phyloP scores from a whole-genome alignment of 2,113 vertebrate species.

The Takifugu flavidus region DNA sequence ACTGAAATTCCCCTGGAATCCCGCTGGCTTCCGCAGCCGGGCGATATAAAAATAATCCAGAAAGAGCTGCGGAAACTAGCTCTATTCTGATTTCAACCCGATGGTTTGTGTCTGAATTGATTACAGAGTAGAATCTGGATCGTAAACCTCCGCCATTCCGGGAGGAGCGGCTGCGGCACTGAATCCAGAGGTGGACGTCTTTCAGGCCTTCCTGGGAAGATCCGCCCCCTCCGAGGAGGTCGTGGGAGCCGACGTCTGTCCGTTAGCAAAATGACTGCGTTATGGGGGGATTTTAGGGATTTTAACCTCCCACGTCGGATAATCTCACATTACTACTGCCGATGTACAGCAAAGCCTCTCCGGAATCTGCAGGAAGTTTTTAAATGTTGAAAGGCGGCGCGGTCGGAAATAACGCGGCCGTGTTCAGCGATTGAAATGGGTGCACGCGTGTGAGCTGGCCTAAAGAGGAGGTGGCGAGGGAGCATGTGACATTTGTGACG shows the following conservation, averaged over 20 bases:
- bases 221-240: neutral
- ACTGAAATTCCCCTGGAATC: constrained; percentile 15
- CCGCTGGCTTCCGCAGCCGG: constrained; percentile 3
- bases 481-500: neutral
- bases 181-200: neutral
- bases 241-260: no score
- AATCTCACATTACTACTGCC: no score
- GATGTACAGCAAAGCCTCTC: neutral
- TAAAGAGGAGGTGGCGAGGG: constrained; percentile 1
- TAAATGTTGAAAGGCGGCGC: neutral
- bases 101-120: constrained; percentile 8
- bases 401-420: neutral
- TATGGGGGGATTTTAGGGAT: no score
- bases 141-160: constrained; percentile 14
- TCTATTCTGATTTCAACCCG: constrained; percentile 5
- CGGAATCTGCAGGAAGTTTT: neutral
- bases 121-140: constrained; percentile 11
- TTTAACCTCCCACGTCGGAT: no score
- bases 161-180: neutral
- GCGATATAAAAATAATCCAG: neutral
- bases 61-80: neutral
- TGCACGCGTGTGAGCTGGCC: neutral
- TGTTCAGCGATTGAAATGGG: neutral
- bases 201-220: neutral
- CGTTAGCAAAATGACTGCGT: no score